Evolutionary conservation across 2,113 vertebrate species (phyloP), one percentile per base, ranked within the genome.

Genomic region (Zosterops lateralis): DNA sequence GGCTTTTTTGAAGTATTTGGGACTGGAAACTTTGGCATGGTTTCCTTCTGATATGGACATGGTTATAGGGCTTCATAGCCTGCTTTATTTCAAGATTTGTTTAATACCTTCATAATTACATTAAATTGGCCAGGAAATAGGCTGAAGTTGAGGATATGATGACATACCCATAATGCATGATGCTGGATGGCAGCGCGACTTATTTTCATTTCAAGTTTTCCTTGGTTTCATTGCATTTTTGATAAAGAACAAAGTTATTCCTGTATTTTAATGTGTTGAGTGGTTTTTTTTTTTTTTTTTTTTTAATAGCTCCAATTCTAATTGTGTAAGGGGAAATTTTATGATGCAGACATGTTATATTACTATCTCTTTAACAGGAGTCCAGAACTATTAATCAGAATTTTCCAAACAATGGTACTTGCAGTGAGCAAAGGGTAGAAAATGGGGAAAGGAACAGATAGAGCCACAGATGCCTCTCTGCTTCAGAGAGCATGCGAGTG

Each of bases 81-180:
- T 83, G 50, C 20, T 17, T 61, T 75, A 50, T 68, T 56, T 90
- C 42, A 61, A 51, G n/a, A n/a, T 56, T 77, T 90, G 17, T 66
- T 62, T 74, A 70, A 70, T 58, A 60, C 2, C 7, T 10, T 84
- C 4, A 1, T 60, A 57, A 36, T 48, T 53, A 61, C 51, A 77
- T 83, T 74, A 84, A 81, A 48, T 9, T 50, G 31, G 11, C 13
- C 32, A 83, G 51, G 34, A 88, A 70, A 65, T 67, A 84, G 54
- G 47, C 71, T 76, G 47, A 62, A 75, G 31, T 20, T 50, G 24
- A 64, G 29, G 26, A 58, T 51, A 38, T 26, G 25, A 44, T 72
- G 29, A 17, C 18, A 21, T 83, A 32, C 10, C 38, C 34, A n/a
- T 14, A 32, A 4, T 58, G 7, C 7, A 42, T 0, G 0, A 65